A percentile compares a stretch with the other conserved stretches of the same genome.
Conservation (phyloP, 2,113 vertebrate species). For the Suncus etruscus region DNA sequence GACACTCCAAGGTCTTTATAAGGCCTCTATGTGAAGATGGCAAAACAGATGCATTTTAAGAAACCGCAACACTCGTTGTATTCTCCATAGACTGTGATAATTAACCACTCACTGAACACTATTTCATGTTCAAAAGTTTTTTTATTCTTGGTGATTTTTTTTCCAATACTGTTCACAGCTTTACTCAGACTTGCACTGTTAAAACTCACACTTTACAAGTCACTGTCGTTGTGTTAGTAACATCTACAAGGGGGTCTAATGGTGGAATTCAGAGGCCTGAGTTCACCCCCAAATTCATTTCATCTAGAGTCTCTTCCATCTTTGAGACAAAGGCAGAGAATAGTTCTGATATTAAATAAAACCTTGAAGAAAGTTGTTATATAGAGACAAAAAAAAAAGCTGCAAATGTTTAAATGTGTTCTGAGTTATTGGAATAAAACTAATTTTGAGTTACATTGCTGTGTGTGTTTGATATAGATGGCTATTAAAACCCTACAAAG, state of each 20-base stretch:
- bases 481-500: background rate
- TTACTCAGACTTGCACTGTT: background rate
- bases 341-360: background rate
- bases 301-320: background rate
- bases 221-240: background rate
- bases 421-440: conserved; percentile 49
- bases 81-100: conserved; percentile 29
- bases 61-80: background rate
- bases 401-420: background rate
- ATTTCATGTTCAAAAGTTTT: background rate
- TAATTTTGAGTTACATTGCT: background rate
- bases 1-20: background rate
- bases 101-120: background rate
- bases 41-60: background rate
- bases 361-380: background rate
- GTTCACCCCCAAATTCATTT: background rate
- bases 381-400: background rate
- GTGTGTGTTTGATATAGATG: background rate
- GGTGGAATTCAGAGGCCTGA: background rate
- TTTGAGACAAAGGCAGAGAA: background rate
- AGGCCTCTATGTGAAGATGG: background rate
- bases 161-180: background rate
- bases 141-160: background rate
- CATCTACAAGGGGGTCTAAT: background rate
- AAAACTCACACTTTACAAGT: background rate